phyloP scores from a whole-genome alignment of 2,113 vertebrate genomes.

The Ploceus nigricollis region DNA sequence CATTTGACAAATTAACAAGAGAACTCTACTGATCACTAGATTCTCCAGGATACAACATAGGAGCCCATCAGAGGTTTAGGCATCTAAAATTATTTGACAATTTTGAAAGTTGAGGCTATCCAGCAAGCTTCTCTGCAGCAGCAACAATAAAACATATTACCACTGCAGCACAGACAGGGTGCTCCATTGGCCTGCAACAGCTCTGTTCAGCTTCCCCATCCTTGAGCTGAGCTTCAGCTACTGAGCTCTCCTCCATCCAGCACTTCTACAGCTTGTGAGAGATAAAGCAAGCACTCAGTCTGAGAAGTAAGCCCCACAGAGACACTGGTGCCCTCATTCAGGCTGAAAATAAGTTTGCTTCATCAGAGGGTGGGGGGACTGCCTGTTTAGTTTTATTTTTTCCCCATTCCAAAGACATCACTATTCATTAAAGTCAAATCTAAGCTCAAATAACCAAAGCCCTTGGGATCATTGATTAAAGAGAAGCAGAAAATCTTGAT shows the following conservation, averaged over 20 bases:
- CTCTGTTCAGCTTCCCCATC: neutral
- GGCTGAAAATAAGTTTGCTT: neutral
- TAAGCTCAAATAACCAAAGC: neutral
- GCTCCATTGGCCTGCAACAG: neutral
- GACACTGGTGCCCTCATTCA: neutral
- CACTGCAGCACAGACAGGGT: neutral
- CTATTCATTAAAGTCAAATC: neutral
- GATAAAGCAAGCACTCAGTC: neutral
- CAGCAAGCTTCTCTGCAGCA: neutral
- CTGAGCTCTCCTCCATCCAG: neutral
- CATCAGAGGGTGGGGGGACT: accelerated
- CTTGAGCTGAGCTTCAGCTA: neutral
- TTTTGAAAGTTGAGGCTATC: neutral
- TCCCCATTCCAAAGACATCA: neutral
- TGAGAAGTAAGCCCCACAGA: neutral
- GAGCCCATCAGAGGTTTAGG: neutral
- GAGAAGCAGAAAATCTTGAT: neutral
- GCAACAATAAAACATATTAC: neutral
- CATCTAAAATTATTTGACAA: neutral
- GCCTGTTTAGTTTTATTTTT: neutral
- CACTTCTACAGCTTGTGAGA: neutral
- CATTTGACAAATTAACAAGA: neutral
- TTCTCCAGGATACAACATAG: neutral
- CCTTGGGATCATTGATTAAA: neutral
- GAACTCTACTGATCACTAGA: neutral